Evolutionary conservation across 2,113 vertebrate species (phyloP).

Genomic region (Emydocephalus ijimae): DNA sequence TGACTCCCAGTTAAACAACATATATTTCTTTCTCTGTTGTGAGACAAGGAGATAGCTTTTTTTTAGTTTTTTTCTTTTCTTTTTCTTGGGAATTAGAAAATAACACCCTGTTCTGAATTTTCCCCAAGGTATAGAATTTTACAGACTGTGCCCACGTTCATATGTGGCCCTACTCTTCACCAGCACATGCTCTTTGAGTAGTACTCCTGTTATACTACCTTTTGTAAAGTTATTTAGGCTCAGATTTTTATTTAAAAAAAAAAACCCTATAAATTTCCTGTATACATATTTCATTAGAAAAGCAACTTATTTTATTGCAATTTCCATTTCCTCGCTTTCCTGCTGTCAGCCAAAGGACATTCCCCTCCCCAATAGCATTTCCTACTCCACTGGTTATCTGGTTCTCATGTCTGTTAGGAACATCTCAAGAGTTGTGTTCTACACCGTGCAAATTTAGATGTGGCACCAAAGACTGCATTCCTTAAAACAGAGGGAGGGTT

Average conservation of each 20-base stretch:
- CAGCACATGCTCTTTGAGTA: neutral
- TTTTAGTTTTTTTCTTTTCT: neutral
- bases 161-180: neutral
- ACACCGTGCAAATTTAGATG: slow-evolving; percentile 40
- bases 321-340: neutral
- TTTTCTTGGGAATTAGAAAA: neutral
- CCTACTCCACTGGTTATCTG: neutral
- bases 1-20: neutral
- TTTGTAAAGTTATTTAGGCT: neutral
- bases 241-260: neutral
- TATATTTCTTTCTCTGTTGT: neutral
- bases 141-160: neutral
- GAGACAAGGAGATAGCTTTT: neutral
- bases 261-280: neutral
- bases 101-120: neutral
- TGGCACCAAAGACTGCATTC: slow-evolving; percentile 54
- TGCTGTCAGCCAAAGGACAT: neutral
- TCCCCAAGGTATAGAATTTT: neutral
- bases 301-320: neutral
- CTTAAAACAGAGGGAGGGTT: slow-evolving; percentile 29
- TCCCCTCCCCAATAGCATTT: neutral
- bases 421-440: neutral
- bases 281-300: neutral
- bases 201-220: neutral
- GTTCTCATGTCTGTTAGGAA: neutral